Conservation (phyloP, 2,113 vertebrate species). For the Labeo rohita region DNA sequence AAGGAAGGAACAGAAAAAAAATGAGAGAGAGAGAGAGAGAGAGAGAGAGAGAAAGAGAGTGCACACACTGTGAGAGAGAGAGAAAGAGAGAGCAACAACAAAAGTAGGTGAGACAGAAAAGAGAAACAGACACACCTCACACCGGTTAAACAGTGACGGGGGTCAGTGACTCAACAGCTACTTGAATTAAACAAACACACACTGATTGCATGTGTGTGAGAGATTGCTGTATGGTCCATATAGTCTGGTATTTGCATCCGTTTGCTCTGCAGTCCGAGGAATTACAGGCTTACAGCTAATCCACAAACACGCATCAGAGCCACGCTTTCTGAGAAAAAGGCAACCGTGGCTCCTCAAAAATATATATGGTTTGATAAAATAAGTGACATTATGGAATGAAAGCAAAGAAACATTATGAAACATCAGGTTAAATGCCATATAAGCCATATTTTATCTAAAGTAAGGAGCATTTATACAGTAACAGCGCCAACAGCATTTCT, state of each 20-base stretch:
- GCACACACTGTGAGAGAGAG: not conserved
- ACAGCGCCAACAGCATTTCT: not conserved
- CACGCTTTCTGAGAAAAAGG: not conserved
- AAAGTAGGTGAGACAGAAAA: not conserved
- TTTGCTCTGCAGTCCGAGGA: not conserved
- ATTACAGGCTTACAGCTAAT: constrained; percentile 24
- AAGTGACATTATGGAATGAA: not conserved
- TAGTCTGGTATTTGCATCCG: not conserved
- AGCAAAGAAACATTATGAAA: not conserved
- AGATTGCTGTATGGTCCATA: not conserved
- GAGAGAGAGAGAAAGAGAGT: not conserved
- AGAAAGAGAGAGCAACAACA: not conserved
- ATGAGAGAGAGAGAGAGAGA: not conserved
- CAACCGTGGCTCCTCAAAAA: not conserved
- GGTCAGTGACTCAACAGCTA: constrained; percentile 65
- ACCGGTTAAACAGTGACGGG: constrained; percentile 69
- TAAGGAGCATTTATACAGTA: not conserved
- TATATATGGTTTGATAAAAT: too few species aligned
- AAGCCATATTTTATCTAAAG: not conserved
- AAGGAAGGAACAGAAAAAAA: constrained; percentile 29
- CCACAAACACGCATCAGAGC: constrained; percentile 20
- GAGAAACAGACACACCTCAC: constrained; percentile 57
- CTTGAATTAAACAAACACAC: constrained; percentile 55
- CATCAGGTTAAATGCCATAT: not conserved
- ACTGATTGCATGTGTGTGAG: not conserved